Conservation (phyloP, 1,140 invertebrate genomes). For the Zophobas atratus region DNA sequence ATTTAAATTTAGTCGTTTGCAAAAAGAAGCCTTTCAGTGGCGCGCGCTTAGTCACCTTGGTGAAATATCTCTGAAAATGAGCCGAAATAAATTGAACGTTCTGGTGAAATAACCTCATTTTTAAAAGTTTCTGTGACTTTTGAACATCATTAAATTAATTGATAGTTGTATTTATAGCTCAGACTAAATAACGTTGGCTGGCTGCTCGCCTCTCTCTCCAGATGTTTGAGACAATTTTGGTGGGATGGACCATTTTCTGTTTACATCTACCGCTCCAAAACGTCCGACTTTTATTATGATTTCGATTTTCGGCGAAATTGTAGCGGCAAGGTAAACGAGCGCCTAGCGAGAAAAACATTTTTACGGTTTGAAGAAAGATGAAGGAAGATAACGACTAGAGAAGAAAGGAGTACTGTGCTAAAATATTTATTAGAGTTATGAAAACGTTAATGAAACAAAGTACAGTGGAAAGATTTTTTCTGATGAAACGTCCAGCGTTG, state of each 20-base stretch:
- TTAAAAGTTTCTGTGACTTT: slow-evolving; percentile 61
- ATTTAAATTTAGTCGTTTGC: slow-evolving; percentile 3
- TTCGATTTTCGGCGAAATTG: slow-evolving; percentile 3
- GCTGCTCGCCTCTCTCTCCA: slow-evolving; percentile 52
- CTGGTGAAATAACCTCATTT: slow-evolving; percentile 59
- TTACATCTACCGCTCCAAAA: slow-evolving; percentile 21
- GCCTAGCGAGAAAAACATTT: too few relatives aligned
- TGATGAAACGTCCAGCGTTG: too few relatives aligned
- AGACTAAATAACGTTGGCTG: slow-evolving; percentile 62
- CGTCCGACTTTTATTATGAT: slow-evolving; percentile 3
- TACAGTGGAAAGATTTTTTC: too few relatives aligned
- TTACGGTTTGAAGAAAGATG: too few relatives aligned
- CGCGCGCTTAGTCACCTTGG: slow-evolving; percentile 29
- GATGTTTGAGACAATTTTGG: slow-evolving; percentile 60
- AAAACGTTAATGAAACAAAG: too few relatives aligned
- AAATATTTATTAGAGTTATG: too few relatives aligned
- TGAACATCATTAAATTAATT: slow-evolving; percentile 65
- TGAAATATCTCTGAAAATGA: slow-evolving; percentile 31
- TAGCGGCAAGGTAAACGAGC: background rate
- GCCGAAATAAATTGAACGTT: slow-evolving; percentile 49
- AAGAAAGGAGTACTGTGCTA: too few relatives aligned
- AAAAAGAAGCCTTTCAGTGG: background rate
- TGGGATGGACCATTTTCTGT: slow-evolving; percentile 50
- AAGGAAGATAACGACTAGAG: too few relatives aligned
- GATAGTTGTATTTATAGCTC: slow-evolving; percentile 64